A percentile compares a stretch with the other conserved stretches of the same genome.
Evolutionary conservation across 2,113 vertebrate genomes (phyloP).

Genomic region (Lepisosteus osseus): DNA sequence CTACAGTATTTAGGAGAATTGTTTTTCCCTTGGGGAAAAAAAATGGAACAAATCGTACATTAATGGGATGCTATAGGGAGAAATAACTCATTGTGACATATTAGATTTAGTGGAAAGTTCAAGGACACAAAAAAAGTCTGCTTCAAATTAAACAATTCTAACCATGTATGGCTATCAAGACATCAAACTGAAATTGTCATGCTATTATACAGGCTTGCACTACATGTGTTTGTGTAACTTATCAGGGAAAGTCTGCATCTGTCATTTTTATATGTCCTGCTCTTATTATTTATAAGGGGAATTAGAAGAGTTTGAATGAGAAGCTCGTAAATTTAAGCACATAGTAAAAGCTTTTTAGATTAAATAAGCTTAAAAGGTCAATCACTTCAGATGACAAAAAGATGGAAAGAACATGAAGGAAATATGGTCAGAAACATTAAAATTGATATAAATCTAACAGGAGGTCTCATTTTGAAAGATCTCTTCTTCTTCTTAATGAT

Average conservation of each 20-base stretch:
- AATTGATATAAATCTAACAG: neutral
- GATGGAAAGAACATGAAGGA: conserved; percentile 10
- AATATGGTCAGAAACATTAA: neutral
- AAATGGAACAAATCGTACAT: too few species aligned
- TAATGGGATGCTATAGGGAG: too few species aligned
- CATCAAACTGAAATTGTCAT: too few species aligned
- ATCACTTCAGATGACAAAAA: conserved; percentile 3
- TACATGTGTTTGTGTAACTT: too few species aligned
- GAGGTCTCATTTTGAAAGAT: neutral
- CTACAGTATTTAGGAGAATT: too few species aligned
- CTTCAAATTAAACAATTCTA: too few species aligned
- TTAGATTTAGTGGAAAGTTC: too few species aligned
- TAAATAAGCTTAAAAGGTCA: conserved; percentile 1
- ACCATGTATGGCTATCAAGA: too few species aligned
- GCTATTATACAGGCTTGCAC: too few species aligned
- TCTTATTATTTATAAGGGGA: neutral
- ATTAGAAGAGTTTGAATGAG: neutral
- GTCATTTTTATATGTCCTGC: neutral
- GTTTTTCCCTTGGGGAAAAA: too few species aligned
- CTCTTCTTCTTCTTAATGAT: neutral
- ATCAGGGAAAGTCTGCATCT: neutral
- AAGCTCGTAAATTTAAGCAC: conserved; percentile 1
- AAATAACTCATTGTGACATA: too few species aligned
- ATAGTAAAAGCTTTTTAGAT: conserved; percentile 1
- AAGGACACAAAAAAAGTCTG: too few species aligned